These are phyloP conservation scores for Zoanthus sociatus DNA, from an alignment of 92 coral and sea anemone species.

Conservation along the genomic window DNA sequence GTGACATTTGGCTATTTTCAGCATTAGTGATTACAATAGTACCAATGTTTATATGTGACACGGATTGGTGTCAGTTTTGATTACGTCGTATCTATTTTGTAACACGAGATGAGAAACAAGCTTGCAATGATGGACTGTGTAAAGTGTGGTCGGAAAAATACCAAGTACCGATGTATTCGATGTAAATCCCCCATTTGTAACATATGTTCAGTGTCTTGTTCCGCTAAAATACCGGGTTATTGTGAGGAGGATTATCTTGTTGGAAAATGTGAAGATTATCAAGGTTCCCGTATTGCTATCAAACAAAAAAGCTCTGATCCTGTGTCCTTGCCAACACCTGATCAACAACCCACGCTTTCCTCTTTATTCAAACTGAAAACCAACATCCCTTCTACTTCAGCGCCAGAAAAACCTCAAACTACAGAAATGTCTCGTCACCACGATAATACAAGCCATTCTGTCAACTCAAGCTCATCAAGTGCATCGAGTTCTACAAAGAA, in stretches of 20 bases:
- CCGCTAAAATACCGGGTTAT: constrained; percentile 61
- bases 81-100: constrained; percentile 22
- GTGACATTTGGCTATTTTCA: constrained; percentile 10
- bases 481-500: neutral
- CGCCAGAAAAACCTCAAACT: constrained; percentile 35
- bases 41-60: constrained; percentile 38
- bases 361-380: constrained; percentile 64
- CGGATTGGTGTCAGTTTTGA: constrained; percentile 44
- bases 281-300: constrained; percentile 46
- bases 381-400: constrained; percentile 51
- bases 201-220: constrained; percentile 62
- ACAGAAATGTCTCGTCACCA: constrained; percentile 42
- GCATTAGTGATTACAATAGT: neutral
- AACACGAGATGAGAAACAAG: constrained; percentile 42
- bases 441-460: constrained; percentile 41
- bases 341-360: constrained; percentile 59
- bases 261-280: constrained; percentile 72
- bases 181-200: constrained; percentile 70
- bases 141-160: constrained; percentile 54
- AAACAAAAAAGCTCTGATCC: constrained; percentile 55
- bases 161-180: constrained; percentile 58
- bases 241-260: constrained; percentile 64
- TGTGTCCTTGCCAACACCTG: constrained; percentile 48
- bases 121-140: constrained; percentile 57
- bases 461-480: constrained; percentile 33